These are phyloP conservation scores for Antheraea yamamai DNA, from an alignment of 2,888 invertebrate genomes.

Conservation along the genomic window DNA sequence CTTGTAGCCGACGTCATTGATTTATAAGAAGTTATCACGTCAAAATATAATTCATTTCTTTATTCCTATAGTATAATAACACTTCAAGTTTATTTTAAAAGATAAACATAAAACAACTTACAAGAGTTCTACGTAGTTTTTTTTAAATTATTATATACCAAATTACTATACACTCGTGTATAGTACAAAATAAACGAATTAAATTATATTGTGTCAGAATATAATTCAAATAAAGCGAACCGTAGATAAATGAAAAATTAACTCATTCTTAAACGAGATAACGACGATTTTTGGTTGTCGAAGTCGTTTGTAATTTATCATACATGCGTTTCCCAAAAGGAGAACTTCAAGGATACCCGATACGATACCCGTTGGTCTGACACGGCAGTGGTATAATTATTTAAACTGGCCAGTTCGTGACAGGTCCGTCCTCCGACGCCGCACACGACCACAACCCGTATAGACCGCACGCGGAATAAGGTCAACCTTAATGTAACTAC, in stretches of 20 bases:
- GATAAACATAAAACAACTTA: not conserved
- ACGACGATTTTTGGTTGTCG: not conserved
- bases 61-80: not conserved
- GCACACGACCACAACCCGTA: slow-evolving; percentile 27
- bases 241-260: not conserved
- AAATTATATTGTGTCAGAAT: not conserved
- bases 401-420: slow-evolving; percentile 48
- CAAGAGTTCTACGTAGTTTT: not conserved
- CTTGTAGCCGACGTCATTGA: too few species aligned
- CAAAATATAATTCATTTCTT: not conserved
- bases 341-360: slow-evolving; percentile 12
- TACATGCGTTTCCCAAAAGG: slow-evolving; percentile 3
- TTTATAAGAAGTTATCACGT: too few species aligned
- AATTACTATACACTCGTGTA: not conserved
- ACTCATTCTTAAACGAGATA: not conserved
- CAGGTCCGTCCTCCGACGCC: slow-evolving; percentile 50
- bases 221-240: slow-evolving; percentile 3
- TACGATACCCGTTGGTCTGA: slow-evolving; percentile 14
- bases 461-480: slow-evolving; percentile 17
- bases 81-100: too few species aligned
- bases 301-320: slow-evolving; percentile 4
- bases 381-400: slow-evolving; percentile 31
- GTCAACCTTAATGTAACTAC: slow-evolving; percentile 14
- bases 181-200: not conserved
- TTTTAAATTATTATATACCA: not conserved